Evolutionary conservation across 2,797 vertebrate species (phyloP).

Genomic region (Merluccius polli): DNA sequence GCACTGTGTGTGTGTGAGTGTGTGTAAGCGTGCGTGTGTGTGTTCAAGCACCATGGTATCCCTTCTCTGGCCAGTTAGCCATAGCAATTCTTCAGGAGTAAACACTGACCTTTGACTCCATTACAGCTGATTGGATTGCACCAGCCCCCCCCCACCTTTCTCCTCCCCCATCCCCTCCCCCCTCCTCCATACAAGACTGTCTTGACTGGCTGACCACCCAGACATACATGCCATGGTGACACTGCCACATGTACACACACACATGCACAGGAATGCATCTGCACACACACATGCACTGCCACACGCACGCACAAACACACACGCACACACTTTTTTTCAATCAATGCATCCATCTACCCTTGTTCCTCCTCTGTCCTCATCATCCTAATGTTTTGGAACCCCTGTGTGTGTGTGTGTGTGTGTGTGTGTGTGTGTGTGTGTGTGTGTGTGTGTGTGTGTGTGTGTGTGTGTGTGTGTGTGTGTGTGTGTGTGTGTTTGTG

Average conservation of each 20-base stretch:
- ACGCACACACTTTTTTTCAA: background rate
- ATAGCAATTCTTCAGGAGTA: conserved; percentile 56
- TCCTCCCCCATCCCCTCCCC: background rate
- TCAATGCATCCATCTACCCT: conserved; percentile 24
- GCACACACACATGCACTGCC: conserved; percentile 17
- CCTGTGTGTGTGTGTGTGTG: background rate
- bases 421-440: background rate
- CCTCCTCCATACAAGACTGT: background rate
- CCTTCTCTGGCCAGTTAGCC: conserved; percentile 50
- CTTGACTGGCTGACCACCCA: conserved; percentile 45
- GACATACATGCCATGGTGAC: conserved; percentile 5
- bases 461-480: background rate
- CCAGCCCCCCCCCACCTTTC: background rate
- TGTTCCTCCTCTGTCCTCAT: background rate
- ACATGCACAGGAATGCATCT: background rate
- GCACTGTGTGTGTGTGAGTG: background rate
- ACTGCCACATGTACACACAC: no score
- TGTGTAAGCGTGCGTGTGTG: no score
- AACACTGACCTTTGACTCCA: conserved; percentile 72
- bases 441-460: background rate
- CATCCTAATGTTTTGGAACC: background rate
- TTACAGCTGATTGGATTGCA: conserved; percentile 69
- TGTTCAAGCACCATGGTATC: conserved; percentile 24
- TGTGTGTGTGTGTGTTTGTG: no score
- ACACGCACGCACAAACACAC: conserved; percentile 11